Evolutionary conservation across 2,888 invertebrate genomes (phyloP).

Genomic region (Eretmocerus hayati): DNA sequence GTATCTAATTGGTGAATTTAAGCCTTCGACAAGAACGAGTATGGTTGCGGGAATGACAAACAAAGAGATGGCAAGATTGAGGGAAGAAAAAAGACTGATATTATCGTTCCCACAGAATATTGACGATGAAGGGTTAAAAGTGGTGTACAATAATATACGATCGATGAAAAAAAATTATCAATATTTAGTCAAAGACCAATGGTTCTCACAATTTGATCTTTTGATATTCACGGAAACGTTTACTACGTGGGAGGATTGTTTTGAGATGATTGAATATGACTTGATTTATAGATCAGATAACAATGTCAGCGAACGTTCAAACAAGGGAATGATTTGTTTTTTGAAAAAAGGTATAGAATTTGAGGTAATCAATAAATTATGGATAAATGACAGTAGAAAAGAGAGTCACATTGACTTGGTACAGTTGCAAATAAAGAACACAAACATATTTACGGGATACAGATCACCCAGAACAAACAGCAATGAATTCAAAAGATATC

Average conservation of each 20-base stretch:
- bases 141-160: slow-evolving; percentile 1
- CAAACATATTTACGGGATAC: background rate
- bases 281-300: slow-evolving; percentile 1
- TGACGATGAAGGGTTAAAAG: background rate
- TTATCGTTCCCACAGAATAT: slow-evolving; percentile 1
- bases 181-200: slow-evolving; percentile 2
- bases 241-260: background rate
- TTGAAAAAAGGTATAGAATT: background rate
- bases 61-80: background rate
- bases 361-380: background rate
- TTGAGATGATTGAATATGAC: background rate
- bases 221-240: slow-evolving; percentile 5
- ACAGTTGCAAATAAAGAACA: background rate
- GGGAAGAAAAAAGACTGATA: background rate
- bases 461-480: too few relatives aligned
- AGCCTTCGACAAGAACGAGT: background rate
- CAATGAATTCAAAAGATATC: too few relatives aligned
- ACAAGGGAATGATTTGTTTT: background rate
- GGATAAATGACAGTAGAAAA: background rate
- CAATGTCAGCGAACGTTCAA: background rate
- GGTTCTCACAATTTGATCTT: slow-evolving; percentile 2
- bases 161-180: slow-evolving; percentile 2
- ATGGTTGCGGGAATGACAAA: background rate
- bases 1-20: slow-evolving; percentile 3
- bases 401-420: slow-evolving; percentile 3